Evolutionary conservation across 1,140 invertebrate genomes (phyloP).

Genomic region (Achatina immaculata): DNA sequence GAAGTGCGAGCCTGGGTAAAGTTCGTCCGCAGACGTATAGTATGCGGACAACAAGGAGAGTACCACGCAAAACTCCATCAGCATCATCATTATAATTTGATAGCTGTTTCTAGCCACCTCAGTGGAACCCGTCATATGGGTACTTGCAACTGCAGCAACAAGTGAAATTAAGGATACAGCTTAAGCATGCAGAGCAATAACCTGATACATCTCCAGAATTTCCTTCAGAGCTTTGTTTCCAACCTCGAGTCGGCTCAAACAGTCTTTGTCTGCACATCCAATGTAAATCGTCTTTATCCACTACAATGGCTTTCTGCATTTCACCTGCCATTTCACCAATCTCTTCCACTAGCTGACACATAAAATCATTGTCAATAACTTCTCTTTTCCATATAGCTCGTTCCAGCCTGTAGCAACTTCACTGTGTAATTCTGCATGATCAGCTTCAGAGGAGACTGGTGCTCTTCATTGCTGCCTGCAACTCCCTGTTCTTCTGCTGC

Average conservation of each 20-base stretch:
- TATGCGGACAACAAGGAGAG: no score
- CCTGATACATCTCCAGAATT: conserved; percentile 67
- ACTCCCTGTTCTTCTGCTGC: conserved; percentile 89
- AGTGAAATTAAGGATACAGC: no score
- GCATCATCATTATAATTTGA: no score
- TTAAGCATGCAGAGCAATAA: no score
- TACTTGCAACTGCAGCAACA: no score
- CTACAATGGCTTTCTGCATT: conserved; percentile 85
- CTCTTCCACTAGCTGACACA: conserved; percentile 81
- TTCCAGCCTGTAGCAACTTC: conserved; percentile 82
- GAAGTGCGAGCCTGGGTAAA: no score
- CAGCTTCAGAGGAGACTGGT: conserved; percentile 91
- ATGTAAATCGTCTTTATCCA: no score
- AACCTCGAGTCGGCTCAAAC: conserved; percentile 80
- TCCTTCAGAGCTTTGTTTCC: conserved; percentile 83
- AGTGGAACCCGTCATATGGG: no score
- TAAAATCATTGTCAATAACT: conserved; percentile 56
- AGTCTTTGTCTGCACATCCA: conserved; percentile 81
- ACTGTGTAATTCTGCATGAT: conserved; percentile 97
- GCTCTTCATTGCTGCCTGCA: conserved; percentile 89
- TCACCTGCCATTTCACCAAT: conserved; percentile 96
- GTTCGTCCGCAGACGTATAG: no score
- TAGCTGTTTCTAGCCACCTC: no score
- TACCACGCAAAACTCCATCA: no score
- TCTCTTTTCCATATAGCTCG: conserved; percentile 46